Conservation (phyloP, 2,113 vertebrate genomes). For the Rhineura floridana region DNA sequence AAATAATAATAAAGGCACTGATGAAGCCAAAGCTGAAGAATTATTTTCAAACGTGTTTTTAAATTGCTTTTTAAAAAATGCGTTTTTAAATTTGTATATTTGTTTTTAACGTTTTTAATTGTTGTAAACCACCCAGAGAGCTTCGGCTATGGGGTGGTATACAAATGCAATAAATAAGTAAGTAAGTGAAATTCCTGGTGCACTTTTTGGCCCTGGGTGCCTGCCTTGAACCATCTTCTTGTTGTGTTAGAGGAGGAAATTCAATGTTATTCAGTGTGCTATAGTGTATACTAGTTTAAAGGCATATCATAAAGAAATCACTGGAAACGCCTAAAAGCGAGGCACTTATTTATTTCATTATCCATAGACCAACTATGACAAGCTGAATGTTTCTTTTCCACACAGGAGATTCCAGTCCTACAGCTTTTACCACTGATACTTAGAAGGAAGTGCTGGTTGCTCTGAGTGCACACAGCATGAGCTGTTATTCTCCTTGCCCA, state of each 20-base stretch:
- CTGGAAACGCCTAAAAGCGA: conserved; percentile 46
- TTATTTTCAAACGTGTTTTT: too few species aligned
- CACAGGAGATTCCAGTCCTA: conserved; percentile 60
- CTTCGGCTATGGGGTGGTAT: too few species aligned
- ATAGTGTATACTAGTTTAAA: neutral
- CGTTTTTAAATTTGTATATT: too few species aligned
- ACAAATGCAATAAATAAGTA: too few species aligned
- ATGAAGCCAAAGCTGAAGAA: neutral
- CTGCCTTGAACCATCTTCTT: neutral
- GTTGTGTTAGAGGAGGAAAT: neutral
- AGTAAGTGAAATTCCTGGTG: neutral
- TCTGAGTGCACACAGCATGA: conserved; percentile 52
- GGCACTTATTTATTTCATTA: conserved; percentile 52
- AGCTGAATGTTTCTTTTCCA: conserved; percentile 52
- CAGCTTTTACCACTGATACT: conserved; percentile 54
- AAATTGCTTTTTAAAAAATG: too few species aligned
- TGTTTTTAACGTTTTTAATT: too few species aligned
- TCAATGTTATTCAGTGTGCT: neutral
- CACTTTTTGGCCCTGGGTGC: neutral
- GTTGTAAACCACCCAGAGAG: too few species aligned
- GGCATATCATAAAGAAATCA: conserved; percentile 30
- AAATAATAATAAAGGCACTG: neutral
- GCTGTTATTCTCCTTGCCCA: neutral
- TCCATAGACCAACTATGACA: conserved; percentile 47
- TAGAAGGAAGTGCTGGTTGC: conserved; percentile 40